Percentiles rank a stretch among this genome's conserved stretches.
Conservation (phyloP, 1,140 invertebrate genomes). For the Drosophila suzukii region DNA sequence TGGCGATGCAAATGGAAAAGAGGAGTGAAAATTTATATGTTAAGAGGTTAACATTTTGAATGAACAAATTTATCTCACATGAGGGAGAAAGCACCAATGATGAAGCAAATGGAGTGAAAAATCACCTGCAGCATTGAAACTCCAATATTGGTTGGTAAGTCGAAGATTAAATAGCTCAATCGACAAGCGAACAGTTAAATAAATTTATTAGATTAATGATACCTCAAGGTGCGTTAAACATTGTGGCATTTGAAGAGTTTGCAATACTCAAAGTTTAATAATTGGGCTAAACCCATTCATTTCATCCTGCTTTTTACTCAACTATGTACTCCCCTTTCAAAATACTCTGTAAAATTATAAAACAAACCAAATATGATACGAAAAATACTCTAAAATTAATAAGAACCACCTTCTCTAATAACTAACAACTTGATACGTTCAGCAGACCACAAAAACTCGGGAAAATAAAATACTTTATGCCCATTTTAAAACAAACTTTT, state of each 20-base stretch:
- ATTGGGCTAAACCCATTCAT: neutral
- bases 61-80: conserved; percentile 22
- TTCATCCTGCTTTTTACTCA: too few relatives aligned
- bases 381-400: neutral
- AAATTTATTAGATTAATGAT: neutral
- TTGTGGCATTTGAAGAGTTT: neutral
- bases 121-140: conserved; percentile 18
- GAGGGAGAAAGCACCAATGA: neutral
- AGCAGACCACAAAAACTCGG: neutral
- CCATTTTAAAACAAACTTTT: conserved; percentile 11
- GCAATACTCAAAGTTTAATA: neutral
- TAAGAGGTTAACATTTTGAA: conserved; percentile 31
- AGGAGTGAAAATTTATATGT: conserved; percentile 48
- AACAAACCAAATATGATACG: too few relatives aligned
- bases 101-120: conserved; percentile 27
- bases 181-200: neutral
- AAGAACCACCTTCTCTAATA: neutral
- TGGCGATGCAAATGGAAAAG: conserved; percentile 38
- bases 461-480: neutral
- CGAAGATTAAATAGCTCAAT: neutral
- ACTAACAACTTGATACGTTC: neutral
- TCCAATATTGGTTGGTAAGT: neutral
- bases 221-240: neutral
- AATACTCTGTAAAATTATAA: too few relatives aligned
- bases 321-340: too few relatives aligned